Percentiles rank a stretch among this genome's conserved stretches.
Evolutionary conservation across 2,113 vertebrate species (phyloP).

Genomic region (Patagioenas fasciata): DNA sequence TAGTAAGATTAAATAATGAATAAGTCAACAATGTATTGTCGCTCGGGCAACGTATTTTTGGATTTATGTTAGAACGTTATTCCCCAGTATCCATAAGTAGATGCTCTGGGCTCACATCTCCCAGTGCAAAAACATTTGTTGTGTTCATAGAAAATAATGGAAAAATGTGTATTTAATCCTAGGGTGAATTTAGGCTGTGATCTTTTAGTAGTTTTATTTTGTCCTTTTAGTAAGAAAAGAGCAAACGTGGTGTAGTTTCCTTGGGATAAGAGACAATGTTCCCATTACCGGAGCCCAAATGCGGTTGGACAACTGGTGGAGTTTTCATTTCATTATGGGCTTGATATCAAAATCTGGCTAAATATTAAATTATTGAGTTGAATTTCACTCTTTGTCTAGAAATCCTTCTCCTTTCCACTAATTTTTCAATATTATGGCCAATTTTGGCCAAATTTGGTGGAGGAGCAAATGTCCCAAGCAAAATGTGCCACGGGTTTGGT

Average conservation of each 20-base stretch:
- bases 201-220: no score
- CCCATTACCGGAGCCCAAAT: background rate
- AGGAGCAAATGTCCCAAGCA: background rate
- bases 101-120: background rate
- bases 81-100: accelerated
- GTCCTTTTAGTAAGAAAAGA: no score
- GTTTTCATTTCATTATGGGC: background rate
- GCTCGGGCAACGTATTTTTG: background rate
- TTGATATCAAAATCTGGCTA: background rate
- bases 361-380: background rate
- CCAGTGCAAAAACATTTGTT: accelerated
- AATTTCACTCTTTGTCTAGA: background rate
- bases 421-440: background rate
- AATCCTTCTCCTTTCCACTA: background rate
- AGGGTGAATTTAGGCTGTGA: no score
- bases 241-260: no score
- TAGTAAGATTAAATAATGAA: background rate
- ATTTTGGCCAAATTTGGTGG: background rate
- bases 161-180: background rate
- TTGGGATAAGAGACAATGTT: background rate
- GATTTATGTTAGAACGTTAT: background rate
- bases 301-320: background rate
- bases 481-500: accelerated
- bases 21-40: background rate
- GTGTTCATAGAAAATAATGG: background rate